Evolutionary conservation across 2,888 invertebrate species (phyloP), one percentile per base, ranked within the genome.

Genomic region (Gortyna flavago): DNA sequence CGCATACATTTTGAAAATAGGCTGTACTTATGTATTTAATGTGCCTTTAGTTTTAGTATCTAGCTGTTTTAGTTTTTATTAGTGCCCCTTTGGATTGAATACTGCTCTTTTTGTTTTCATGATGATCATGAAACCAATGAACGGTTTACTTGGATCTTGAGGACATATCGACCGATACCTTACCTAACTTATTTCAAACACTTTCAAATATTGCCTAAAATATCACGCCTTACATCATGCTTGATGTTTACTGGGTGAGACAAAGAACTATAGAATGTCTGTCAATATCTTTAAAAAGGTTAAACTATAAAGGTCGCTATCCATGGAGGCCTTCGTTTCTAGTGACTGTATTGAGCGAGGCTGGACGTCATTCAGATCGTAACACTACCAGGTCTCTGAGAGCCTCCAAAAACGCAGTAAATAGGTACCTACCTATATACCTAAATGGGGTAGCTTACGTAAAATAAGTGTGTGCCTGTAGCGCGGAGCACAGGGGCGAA

Each of bases 401-500:
- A 32, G 11, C 41, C 41, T 66, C 3, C 16, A 32, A 21, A 32
- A 32, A 44, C 16, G 25, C 44, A 51, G 18, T 38, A 18, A 2
- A 41, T 62, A 62, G 2, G 21, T 51, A 51, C 21, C 21, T 51
- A 7, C 51, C 21, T 41, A 21, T 44, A 74, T 48, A 41, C 11
- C 5, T 25, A 35, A 48, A 32, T 44, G 35, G 38, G 35, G 38
- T 13, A 35, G 35, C 75, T 77, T 67, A 88, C 88, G 81, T 44
- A 38, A 80, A 81, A 70, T 79, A 83, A 25, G 77, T 44, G 32
- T 80, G 85, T 7, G 83, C 72, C 44, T 82, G 78, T 11, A 87
- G 78, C 8, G 88, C 80, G 25, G 82, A 70, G 67, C 80, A 81
- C 75, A 84, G 68, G 8, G 86, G 87, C 57, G 81, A 72, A 67